Evolutionary conservation across 2,797 vertebrate genomes (phyloP), one percentile per base, ranked within the genome.

Genomic region (Sebastes oblongus): DNA sequence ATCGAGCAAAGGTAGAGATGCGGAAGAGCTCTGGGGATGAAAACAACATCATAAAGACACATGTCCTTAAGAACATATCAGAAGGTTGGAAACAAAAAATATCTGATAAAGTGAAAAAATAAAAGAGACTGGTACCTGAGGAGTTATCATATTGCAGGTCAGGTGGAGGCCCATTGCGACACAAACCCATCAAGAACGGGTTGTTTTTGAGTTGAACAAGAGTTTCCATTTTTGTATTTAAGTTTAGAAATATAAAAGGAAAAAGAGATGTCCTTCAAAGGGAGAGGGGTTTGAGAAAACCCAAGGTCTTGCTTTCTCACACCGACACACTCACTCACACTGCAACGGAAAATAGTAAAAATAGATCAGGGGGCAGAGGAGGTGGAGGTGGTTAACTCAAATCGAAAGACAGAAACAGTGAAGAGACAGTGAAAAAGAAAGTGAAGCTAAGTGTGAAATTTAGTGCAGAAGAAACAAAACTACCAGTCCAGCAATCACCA

Each of bases 1-100:
- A 99, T 30, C 96, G 91, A 0, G 97, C 98, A 66, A 97, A 99
- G 0, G 98, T 99, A 0, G 98, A 99, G 87, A 99, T 97, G 81
- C 98, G 94, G 88, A 96, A 99, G 68, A 99, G 97, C 67, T 99
- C 98, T 94, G 96, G 93, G 13, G 72, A 73, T 3, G 2, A 67
- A 82, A 83, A 39, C 2, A 0, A 42, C 22, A 83, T 18, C 11
- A 46, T 3, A 56, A 22, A 18, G 2, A 76, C 24, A 73, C 4
- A 60, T 75, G 55, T 65, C 1, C 9, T 32, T 46, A 0, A 52
- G 2, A 67, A 52, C 20, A 58, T 42, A 59, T 59, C 10, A 60
- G 24, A 74, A 11, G 3, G 8, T 52, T 59, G 16, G 5, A 76
- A 6, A 14, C 3, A n/a, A 55, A 68, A 52, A 74, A 61, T 4